Percentiles rank a stretch among this genome's conserved stretches.
phyloP scores from a whole-genome alignment of 2,797 vertebrate genomes.

The Glossophaga mutica region DNA sequence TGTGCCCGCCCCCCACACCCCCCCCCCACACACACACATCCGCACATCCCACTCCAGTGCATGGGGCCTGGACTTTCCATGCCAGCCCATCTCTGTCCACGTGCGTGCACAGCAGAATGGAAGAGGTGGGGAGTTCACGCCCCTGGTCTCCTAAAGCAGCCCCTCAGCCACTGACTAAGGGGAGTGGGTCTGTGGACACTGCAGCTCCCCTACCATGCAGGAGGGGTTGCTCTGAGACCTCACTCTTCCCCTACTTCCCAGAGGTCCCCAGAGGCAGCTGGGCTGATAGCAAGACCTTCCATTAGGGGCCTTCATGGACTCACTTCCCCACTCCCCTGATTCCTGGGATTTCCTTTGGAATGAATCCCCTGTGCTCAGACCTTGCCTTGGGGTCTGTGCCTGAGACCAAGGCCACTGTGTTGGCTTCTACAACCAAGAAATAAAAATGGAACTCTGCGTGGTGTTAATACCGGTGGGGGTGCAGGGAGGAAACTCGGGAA shows the following conservation, averaged over 20 bases:
- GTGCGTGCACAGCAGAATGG: neutral
- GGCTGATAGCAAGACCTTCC: fast-evolving
- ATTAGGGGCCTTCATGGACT: fast-evolving
- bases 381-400: neutral
- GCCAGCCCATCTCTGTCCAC: neutral
- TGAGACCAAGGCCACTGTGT: neutral
- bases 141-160: neutral
- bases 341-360: neutral
- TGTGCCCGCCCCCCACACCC: neutral
- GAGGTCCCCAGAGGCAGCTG: neutral
- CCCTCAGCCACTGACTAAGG: fast-evolving
- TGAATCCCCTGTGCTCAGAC: fast-evolving
- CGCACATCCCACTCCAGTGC: fast-evolving
- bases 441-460: fast-evolving
- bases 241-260: neutral
- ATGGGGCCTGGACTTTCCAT: neutral
- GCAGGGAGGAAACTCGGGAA: neutral
- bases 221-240: fast-evolving
- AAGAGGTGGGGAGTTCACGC: fast-evolving
- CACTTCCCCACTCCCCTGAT: neutral
- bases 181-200: too few species aligned
- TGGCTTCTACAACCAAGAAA: neutral
- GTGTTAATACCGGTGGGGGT: neutral
- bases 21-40: too few species aligned
- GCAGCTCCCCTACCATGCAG: fast-evolving